A percentile compares a stretch with the other conserved stretches of the same genome.
These are phyloP conservation scores for Tethya wilhelma DNA, from an alignment of 37 sponge, comb jelly and placozoan species.

Conservation along the genomic window DNA sequence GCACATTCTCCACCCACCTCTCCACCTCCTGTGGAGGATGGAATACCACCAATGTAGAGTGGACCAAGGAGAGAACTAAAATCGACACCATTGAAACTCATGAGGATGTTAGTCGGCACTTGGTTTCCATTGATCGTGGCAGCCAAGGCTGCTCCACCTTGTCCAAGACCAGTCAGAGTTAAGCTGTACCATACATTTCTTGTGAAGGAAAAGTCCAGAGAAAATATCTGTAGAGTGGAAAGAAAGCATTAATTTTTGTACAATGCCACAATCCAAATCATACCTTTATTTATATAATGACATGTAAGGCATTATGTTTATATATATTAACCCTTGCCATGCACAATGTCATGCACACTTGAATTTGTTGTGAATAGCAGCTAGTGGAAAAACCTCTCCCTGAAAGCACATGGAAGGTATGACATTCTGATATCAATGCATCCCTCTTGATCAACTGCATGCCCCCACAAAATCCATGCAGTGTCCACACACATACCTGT, in stretches of 20 bases:
- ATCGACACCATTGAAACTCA: slow-evolving; percentile 13
- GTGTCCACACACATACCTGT: no score
- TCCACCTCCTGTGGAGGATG: slow-evolving; percentile 1
- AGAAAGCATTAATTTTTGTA: neutral
- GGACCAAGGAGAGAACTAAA: slow-evolving; percentile 37
- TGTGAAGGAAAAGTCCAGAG: neutral
- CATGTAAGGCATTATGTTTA: no score
- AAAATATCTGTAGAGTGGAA: neutral
- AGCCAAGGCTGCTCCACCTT: slow-evolving; percentile 17
- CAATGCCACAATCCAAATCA: neutral
- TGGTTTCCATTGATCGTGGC: slow-evolving; percentile 36
- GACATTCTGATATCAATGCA: no score
- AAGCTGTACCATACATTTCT: slow-evolving; percentile 53
- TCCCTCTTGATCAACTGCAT: no score
- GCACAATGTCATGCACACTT: no score
- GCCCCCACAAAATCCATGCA: no score
- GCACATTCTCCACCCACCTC: neutral
- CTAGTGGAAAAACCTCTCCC: no score
- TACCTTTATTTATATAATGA: neutral
- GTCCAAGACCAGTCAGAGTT: slow-evolving; percentile 16
- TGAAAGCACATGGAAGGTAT: no score
- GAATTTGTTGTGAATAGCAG: no score
- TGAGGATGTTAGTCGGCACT: neutral
- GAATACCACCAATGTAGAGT: slow-evolving; percentile 71
- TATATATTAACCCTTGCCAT: no score